Conservation (phyloP, 2,113 vertebrate species). For the Trinectes maculatus region DNA sequence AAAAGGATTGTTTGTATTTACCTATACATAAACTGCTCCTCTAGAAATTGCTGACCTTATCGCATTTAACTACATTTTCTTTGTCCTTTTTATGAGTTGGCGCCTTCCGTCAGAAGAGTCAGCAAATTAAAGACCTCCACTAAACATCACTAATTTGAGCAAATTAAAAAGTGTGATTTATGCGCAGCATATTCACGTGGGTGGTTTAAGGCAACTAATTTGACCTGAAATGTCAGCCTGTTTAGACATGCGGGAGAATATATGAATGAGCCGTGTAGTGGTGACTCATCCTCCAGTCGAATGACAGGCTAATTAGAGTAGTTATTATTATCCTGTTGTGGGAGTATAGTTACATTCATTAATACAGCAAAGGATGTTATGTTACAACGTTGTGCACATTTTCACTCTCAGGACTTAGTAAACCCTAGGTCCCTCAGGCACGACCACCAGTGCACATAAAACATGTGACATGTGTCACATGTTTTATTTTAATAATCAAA, state of each 20-base stretch:
- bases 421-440: background rate
- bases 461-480: no score
- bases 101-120: conserved; percentile 17
- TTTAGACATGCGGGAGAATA: background rate
- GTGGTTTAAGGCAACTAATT: conserved; percentile 10
- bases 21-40: no score
- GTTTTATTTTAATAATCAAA: no score
- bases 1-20: no score
- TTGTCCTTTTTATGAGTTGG: background rate
- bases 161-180: conserved; percentile 33
- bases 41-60: conserved; percentile 53
- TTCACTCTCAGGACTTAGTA: background rate
- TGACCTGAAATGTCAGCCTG: conserved; percentile 41
- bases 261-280: conserved; percentile 32
- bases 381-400: background rate
- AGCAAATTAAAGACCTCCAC: conserved; percentile 39
- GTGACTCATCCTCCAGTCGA: conserved; percentile 20
- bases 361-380: conserved; percentile 1
- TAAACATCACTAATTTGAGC: conserved; percentile 31
- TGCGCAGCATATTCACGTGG: conserved; percentile 11
- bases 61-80: background rate
- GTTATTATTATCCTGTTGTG: conserved; percentile 21
- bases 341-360: conserved; percentile 13
- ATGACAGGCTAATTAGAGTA: conserved; percentile 21
- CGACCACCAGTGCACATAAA: background rate